Base-by-base conservation (phyloP, 2,888 invertebrate genomes). In the Oxytorus armatus region DNA sequence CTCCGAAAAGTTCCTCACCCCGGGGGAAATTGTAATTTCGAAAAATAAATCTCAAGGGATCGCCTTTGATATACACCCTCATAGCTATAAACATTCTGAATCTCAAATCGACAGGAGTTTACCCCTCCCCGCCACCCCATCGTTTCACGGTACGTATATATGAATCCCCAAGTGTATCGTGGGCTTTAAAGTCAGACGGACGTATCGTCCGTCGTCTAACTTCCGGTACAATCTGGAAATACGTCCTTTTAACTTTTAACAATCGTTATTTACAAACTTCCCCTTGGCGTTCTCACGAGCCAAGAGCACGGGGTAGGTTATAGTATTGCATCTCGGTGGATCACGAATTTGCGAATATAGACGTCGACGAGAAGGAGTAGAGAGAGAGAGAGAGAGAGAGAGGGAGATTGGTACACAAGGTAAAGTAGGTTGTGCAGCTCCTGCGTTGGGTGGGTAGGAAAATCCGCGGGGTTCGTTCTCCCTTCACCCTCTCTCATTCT, bases 381-480 rank as follows among this genome's bases (percentile, higher is more conserved):
- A 18, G 11, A 23, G 14, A 59, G 66, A 47, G 7, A 10, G 18
- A 21, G 69, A 44, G 65, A 23, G 66, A 25, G 33, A n/a, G n/a
- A n/a, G n/a, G n/a, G n/a, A n/a, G 70, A 66, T 66, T 61, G 79
- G 79, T 61, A 44, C 80, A 63, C 51, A 57, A 79, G 82, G 84
- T 72, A 85, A 87, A 88, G 87, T 88, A 88, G 88, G 88, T 87
- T 88, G n/a, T n/a, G 88, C 86, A 80, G 73, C 68, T 69, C 8
- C 49, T 55, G 59, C 36, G 59, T 55, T 36, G 68, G 79, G 74
- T 70, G 83, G 82, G 74, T 79, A n/a, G n/a, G 85, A 82, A 86
- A 85, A 87, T 84, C 84, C 83, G 78, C 69, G 77, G 44, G 39
- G 55, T 65, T 72, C 66, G 57, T 66, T 70, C 51, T 49, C 73